phyloP scores from a whole-genome alignment of 1,140 invertebrate species.

The Meloidogyne floridensis region DNA sequence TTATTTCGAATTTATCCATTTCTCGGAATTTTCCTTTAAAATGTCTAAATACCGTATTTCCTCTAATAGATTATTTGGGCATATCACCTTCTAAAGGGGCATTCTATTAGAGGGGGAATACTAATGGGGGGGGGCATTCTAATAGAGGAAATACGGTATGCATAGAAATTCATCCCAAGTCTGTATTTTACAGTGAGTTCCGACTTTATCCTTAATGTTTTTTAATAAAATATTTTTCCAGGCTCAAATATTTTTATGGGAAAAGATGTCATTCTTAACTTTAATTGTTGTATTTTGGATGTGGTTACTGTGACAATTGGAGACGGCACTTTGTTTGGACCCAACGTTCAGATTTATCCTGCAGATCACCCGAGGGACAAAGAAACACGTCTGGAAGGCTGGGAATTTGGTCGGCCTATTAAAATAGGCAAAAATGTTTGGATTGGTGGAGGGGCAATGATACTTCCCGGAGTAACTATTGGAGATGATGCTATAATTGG shows the following conservation, averaged over 20 bases:
- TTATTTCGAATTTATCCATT: no score
- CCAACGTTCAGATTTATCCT: constrained; percentile 20
- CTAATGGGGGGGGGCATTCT: no score
- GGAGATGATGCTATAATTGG: constrained; percentile 55
- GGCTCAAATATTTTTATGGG: constrained; percentile 32
- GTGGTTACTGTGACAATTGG: constrained; percentile 44
- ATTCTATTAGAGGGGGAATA: no score
- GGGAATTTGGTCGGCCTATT: constrained; percentile 30
- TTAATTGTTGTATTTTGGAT: constrained; percentile 44
- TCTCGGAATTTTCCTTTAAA: no score
- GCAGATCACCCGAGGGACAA: constrained; percentile 36
- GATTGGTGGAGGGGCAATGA: constrained; percentile 54
- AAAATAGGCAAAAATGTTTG: constrained; percentile 46
- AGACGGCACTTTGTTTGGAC: constrained; percentile 19
- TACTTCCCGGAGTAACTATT: constrained; percentile 58
- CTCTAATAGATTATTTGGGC: no score
- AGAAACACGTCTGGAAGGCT: constrained; percentile 47
- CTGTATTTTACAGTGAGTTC: no score
- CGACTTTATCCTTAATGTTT: no score
- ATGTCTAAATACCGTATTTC: no score
- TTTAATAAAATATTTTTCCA: neutral
- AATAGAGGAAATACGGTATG: no score
- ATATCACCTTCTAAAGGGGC: no score
- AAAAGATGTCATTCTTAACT: constrained; percentile 50
- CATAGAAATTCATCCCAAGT: no score